Base-by-base conservation (phyloP, 2,113 vertebrate species). In the Coregonus clupeaformis region DNA sequence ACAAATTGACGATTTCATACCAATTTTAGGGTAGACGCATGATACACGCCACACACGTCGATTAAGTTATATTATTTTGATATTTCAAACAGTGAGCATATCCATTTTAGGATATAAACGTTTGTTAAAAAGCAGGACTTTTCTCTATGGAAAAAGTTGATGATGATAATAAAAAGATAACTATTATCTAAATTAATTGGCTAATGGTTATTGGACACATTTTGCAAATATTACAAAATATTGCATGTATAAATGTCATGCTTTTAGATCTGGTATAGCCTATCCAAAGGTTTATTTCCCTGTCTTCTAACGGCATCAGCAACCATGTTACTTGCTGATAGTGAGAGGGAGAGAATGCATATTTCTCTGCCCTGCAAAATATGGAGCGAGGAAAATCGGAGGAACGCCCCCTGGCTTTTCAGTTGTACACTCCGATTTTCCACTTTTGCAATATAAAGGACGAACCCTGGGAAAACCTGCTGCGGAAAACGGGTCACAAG, bases 1-100 rank as follows among this genome's bases (percentile, higher is more conserved):
- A 92, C 92, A 92, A 93, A 94, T 92, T 92, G 90, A 88, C 90
- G 67, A 92, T 93, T 94, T 94, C 91, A 92, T 92, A 92, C 87
- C 84, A 88, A 93, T 92, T 91, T 90, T 84, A 86, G 70, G 84
- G 82, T 75, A 67, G 59, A 76, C 64, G 80, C 64, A 72, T 42
- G 59, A 60, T 65, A 80, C 72, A 59, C 69, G 73, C 91, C 92
- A 88, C 93, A 93, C 92, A 91, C 89, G 86, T 72, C 70, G 91
- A 49, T 63, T 20, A 47, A 42, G 11, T n/a, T 68, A 57, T 71
- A 64, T n/a, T 24, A 32, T 24, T 68, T 49, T 14, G 6, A 12
- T 24, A 27, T 67, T 57, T 36, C 9, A 22, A 52, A 60, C 57
- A n/a, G 57, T n/a, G 49, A 12, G 36, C 36, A 42, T 42, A 42